Evolutionary conservation across 2,113 vertebrate species (phyloP).

Genomic region (Nibea coibor): DNA sequence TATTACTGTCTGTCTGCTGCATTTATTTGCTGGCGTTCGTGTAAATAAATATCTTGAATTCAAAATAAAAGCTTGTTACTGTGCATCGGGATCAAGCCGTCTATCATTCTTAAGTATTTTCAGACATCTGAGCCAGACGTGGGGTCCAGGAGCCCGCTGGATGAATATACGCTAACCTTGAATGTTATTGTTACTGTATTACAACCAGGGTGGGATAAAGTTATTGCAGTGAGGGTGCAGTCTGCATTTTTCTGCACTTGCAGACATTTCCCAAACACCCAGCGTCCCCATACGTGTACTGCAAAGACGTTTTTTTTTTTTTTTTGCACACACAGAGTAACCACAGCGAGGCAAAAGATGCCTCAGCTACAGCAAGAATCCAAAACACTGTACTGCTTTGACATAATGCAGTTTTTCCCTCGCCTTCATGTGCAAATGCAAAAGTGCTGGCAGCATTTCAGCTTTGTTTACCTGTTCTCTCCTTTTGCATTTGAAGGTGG

Average conservation of each 20-base stretch:
- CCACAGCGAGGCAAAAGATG: neutral
- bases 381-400: neutral
- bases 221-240: slow-evolving; percentile 15
- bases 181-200: slow-evolving; percentile 19
- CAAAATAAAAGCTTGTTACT: neutral
- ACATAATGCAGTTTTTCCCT: neutral
- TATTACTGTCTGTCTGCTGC: neutral
- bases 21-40: slow-evolving; percentile 3
- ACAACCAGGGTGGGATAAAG: slow-evolving; percentile 23
- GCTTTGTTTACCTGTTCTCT: slow-evolving; percentile 87
- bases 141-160: neutral
- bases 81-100: neutral
- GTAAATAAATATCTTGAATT: neutral
- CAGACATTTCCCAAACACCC: slow-evolving; percentile 23
- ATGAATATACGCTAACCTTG: neutral
- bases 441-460: slow-evolving; percentile 11
- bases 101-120: neutral
- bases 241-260: slow-evolving; percentile 8
- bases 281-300: neutral
- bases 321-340: neutral
- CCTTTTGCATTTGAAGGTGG: slow-evolving; percentile 92
- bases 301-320: neutral
- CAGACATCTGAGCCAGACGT: neutral
- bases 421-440: neutral
- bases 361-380: neutral